Evolutionary conservation across 2,113 vertebrate genomes (phyloP), one percentile per base, ranked within the genome.

Genomic region (Zosterops japonicus): DNA sequence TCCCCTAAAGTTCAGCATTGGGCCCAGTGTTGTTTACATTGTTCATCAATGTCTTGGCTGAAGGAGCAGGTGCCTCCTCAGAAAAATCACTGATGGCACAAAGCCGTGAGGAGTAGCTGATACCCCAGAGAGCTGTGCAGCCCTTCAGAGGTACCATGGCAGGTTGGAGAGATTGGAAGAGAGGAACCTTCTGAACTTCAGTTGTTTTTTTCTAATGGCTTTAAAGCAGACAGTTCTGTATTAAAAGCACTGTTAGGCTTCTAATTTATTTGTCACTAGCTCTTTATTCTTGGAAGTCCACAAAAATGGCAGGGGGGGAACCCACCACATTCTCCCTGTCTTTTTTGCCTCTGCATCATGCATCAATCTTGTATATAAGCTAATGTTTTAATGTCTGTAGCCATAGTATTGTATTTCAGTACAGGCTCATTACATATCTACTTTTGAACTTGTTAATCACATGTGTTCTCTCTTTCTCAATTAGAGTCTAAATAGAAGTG

Each of bases 251-350:
- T 55, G 16, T 36, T 78, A 68, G 25, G 31, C 24, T 67, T 90
- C 25, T 82, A 18, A 55, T 68, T 70, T 63, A 56, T 2, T 59
- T 85, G 39, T 61, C 15, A 6, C 12, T 79, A 47, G 14, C 8
- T 69, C 67, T 86, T 83, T 60, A 11, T 61, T 89, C 35, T 72
- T 86, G 33, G 5, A 89, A 74, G 42, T 6, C 22, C 63, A 20
- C 20, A 56, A 39, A 78, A 82, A 14, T 5, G 6, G 4, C 4
- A 5, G 5, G 3, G 5, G 5, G 3, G 3, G 0, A 1, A 27
- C 5, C 28, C 10, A 28, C 29, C 11, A 15, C 2, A 4, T 56
- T 87, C 16, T 55, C 14, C 17, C 5, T 76, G 2, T 31, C 5
- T 42, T 49, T 41, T 60, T 78, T 81, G 35, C 11, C 4, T 55